These are phyloP conservation scores for Colaptes auratus DNA, from an alignment of 2,113 vertebrate genomes.

Conservation along the genomic window DNA sequence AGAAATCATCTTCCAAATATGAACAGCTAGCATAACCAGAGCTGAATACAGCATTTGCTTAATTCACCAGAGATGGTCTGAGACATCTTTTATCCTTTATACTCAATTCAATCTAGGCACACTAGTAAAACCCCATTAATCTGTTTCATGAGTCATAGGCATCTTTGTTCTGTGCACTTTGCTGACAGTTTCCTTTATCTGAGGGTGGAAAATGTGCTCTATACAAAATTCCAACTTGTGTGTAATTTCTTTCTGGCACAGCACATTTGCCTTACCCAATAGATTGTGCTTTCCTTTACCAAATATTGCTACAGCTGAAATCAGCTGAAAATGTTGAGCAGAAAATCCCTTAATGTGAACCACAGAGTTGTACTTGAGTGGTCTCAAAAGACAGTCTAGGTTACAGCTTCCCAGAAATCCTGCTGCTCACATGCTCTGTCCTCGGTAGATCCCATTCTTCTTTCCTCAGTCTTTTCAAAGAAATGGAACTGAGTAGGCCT, in stretches of 20 bases:
- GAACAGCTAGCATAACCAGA: background rate
- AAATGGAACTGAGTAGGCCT: background rate
- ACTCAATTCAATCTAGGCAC: constrained; percentile 9
- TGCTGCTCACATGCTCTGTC: background rate
- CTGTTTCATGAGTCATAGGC: constrained; percentile 52
- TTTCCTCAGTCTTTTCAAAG: background rate
- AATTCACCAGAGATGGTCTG: constrained; percentile 1
- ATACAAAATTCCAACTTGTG: background rate
- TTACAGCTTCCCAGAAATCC: background rate
- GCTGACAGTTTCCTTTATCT: constrained; percentile 33
- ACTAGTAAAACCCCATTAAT: constrained; percentile 25
- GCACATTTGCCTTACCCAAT: background rate
- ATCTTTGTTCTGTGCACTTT: background rate
- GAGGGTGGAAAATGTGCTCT: constrained; percentile 42
- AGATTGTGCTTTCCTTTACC: background rate
- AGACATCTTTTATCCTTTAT: constrained; percentile 32
- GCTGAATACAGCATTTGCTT: constrained; percentile 11
- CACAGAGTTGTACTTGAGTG: background rate
- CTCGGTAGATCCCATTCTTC: background rate
- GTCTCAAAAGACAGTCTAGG: background rate
- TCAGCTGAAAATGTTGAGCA: background rate
- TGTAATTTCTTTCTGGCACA: background rate
- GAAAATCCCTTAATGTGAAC: background rate
- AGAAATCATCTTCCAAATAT: constrained; percentile 11
- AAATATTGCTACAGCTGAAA: background rate